Percentiles rank a stretch among this genome's conserved stretches.
Conservation (phyloP, 1,140 invertebrate species). For the Bombus waltoni region DNA sequence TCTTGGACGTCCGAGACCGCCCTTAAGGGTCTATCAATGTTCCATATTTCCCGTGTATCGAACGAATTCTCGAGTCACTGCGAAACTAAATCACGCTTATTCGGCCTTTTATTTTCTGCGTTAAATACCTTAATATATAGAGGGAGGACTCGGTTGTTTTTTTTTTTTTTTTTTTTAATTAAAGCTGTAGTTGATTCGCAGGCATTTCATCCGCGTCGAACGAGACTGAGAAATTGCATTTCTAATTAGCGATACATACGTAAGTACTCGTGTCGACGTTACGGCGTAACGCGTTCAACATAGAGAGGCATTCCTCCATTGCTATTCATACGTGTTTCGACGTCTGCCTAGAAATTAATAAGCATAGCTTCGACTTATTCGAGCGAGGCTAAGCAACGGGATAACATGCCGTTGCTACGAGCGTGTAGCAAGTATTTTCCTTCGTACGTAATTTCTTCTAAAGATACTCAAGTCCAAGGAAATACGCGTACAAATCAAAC, state of each 20-base stretch:
- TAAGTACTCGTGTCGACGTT: background rate
- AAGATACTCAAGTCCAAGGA: too few relatives aligned
- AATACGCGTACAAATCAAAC: too few relatives aligned
- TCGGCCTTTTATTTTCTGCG: too few relatives aligned
- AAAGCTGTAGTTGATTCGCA: too few relatives aligned
- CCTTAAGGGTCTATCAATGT: background rate
- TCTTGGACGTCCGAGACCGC: background rate
- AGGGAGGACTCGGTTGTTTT: too few relatives aligned
- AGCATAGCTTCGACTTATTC: constrained; percentile 29
- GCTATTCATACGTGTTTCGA: constrained; percentile 11
- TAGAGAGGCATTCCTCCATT: background rate
- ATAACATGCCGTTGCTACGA: background rate
- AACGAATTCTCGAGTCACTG: background rate
- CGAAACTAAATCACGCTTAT: background rate
- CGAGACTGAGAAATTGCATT: background rate
- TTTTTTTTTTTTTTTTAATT: too few relatives aligned
- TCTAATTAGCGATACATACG: constrained; percentile 24
- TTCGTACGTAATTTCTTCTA: background rate
- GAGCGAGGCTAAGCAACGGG: background rate
- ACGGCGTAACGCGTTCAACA: background rate
- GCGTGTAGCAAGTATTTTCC: background rate
- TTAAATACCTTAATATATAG: background rate
- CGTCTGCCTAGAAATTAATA: constrained; percentile 28
- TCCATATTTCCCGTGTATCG: background rate
- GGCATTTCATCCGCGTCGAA: background rate